phyloP scores from a whole-genome alignment of 2,888 invertebrate genomes.

The Platycheirus albimanus region DNA sequence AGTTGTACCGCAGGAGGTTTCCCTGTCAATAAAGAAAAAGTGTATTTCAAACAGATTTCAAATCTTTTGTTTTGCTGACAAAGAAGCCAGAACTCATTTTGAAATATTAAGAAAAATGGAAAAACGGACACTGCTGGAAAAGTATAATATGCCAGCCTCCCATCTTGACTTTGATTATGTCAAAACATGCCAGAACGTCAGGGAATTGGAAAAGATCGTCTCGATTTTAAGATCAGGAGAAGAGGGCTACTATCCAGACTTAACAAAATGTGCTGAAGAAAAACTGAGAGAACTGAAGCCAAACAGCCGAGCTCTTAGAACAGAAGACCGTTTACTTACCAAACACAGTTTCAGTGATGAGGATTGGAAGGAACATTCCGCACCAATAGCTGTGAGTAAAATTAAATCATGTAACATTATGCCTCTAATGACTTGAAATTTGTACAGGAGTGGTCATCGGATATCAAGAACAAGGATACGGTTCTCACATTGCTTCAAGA shows the following conservation, averaged over 20 bases:
- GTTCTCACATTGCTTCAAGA: constrained; percentile 72
- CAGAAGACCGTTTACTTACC: constrained; percentile 83
- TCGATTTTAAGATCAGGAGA: constrained; percentile 88
- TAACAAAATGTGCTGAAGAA: constrained; percentile 85
- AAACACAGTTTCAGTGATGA: constrained; percentile 83
- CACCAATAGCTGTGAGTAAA: constrained; percentile 83
- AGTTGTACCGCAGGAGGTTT: not conserved
- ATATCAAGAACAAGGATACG: constrained; percentile 82
- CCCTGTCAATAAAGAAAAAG: not conserved
- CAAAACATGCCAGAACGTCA: constrained; percentile 84
- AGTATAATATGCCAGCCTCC: constrained; percentile 87
- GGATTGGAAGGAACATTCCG: constrained; percentile 83
- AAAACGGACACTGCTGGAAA: constrained; percentile 83
- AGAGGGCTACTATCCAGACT: constrained; percentile 88
- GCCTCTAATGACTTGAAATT: too few relatives aligned
- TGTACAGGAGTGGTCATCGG: constrained; percentile 82
- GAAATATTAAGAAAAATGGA: constrained; percentile 75
- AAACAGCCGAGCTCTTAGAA: constrained; percentile 85
- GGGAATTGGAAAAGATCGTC: constrained; percentile 88
- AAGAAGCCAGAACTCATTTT: not conserved
- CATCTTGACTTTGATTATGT: constrained; percentile 88
- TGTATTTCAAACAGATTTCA: too few relatives aligned
- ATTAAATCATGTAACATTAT: not conserved
- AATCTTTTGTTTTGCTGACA: not conserved
- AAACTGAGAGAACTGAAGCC: constrained; percentile 85